Percentiles rank a stretch among this genome's conserved stretches.
Evolutionary conservation across 2,888 invertebrate species (phyloP).

Genomic region (Andrena bicolor): DNA sequence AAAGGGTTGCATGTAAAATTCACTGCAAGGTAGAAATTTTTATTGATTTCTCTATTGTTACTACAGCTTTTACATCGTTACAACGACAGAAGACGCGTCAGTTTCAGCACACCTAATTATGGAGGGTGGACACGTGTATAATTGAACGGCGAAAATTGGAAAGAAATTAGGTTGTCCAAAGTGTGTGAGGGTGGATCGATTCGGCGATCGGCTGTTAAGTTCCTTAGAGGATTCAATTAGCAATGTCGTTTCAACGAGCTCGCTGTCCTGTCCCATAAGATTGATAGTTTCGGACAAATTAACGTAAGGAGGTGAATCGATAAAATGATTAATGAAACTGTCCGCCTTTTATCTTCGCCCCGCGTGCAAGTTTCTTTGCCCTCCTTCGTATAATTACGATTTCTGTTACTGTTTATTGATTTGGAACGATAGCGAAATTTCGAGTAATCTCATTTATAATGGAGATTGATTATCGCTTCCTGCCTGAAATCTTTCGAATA

Average conservation of each 20-base stretch:
- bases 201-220: constrained; percentile 37
- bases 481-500: neutral
- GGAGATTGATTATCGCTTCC: constrained; percentile 1
- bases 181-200: constrained; percentile 11
- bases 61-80: neutral
- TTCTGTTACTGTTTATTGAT: constrained; percentile 1
- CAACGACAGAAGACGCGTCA: no score
- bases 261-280: constrained; percentile 46
- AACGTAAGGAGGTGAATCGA: constrained; percentile 47
- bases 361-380: neutral
- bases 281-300: constrained; percentile 52
- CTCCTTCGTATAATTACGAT: constrained; percentile 2
- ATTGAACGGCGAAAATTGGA: constrained; percentile 31
- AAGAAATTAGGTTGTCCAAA: constrained; percentile 27
- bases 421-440: neutral
- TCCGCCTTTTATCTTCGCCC: neutral
- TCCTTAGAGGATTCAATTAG: constrained; percentile 50
- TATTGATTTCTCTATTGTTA: neutral
- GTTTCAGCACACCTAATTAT: neutral
- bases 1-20: neutral
- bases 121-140: neutral
- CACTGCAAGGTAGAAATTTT: neutral
- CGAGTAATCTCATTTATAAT: constrained; percentile 4
- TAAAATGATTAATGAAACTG: constrained; percentile 51
- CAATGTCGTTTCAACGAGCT: constrained; percentile 27